Conservation (phyloP, 1,140 invertebrate genomes). For the Cotesia vestalis region DNA sequence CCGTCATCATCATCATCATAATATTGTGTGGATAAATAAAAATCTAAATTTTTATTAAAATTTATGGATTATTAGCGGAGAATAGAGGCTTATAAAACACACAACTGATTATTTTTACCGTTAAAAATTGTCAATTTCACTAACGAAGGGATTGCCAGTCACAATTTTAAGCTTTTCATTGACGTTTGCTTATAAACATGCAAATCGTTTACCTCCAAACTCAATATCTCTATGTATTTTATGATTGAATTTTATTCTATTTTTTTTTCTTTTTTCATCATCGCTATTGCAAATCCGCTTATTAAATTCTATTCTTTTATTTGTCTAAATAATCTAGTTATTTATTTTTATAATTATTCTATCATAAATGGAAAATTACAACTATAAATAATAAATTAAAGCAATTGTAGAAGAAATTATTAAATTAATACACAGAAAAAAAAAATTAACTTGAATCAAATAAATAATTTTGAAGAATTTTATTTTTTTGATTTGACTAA, state of each 20-base stretch:
- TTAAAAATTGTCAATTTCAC: conserved; percentile 48
- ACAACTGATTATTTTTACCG: conserved; percentile 18
- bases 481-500: too few relatives aligned
- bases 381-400: too few relatives aligned
- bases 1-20: conserved; percentile 22
- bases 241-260: conserved; percentile 28
- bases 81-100: conserved; percentile 9
- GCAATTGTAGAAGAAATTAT: too few relatives aligned
- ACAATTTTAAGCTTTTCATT: conserved; percentile 39
- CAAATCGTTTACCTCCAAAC: conserved; percentile 45
- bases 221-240: conserved; percentile 6
- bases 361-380: too few relatives aligned
- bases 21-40: background rate
- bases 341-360: too few relatives aligned
- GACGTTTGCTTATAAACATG: conserved; percentile 54
- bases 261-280: too few relatives aligned
- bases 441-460: too few relatives aligned
- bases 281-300: too few relatives aligned
- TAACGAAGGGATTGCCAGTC: conserved; percentile 31
- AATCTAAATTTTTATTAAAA: conserved; percentile 11
- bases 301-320: too few relatives aligned
- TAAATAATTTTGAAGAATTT: too few relatives aligned
- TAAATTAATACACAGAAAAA: too few relatives aligned
- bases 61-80: conserved; percentile 2
- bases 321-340: too few relatives aligned